phyloP scores from a whole-genome alignment of 1,140 invertebrate species.

The Leptinotarsa lineolata region DNA sequence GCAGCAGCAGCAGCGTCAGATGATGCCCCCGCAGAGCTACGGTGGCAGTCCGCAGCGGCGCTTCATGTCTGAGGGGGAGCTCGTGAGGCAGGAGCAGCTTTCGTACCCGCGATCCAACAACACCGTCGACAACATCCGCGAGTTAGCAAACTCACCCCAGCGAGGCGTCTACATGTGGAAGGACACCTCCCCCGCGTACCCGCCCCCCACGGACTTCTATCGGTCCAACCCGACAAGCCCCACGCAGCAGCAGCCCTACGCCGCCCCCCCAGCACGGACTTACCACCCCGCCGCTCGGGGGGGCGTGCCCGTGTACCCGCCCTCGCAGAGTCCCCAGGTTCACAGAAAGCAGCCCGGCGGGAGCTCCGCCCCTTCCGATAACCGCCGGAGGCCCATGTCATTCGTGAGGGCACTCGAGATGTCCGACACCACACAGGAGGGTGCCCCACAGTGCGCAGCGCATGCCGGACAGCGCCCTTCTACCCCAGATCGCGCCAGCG shows the following conservation, averaged over 20 bases:
- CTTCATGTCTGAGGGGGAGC: conserved; percentile 83
- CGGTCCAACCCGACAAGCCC: conserved; percentile 78
- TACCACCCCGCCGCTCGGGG: conserved; percentile 68
- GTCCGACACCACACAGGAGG: conserved; percentile 74
- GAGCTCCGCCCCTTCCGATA: conserved; percentile 50
- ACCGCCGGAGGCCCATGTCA: conserved; percentile 78
- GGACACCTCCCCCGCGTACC: conserved; percentile 66
- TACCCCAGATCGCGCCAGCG: conserved; percentile 82
- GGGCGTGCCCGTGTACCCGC: conserved; percentile 71
- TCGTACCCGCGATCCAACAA: conserved; percentile 64
- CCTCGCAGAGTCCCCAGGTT: conserved; percentile 67
- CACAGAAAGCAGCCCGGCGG: conserved; percentile 54
- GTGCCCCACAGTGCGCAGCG: conserved; percentile 42
- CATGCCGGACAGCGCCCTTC: conserved; percentile 57
- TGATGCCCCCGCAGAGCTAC: conserved; percentile 50
- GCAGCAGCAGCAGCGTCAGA: conserved; percentile 50
- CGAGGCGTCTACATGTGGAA: conserved; percentile 84
- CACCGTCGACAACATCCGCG: conserved; percentile 70
- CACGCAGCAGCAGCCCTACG: conserved; percentile 63
- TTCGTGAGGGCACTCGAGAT: conserved; percentile 93
- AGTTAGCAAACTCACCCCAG: conserved; percentile 82
- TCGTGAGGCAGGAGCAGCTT: conserved; percentile 71
- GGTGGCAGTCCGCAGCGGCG: conserved; percentile 76
- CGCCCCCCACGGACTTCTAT: conserved; percentile 50
- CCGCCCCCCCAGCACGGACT: conserved; percentile 47